These are phyloP conservation scores for Tipula vernalis DNA, from an alignment of 2,888 invertebrate genomes.

Conservation along the genomic window DNA sequence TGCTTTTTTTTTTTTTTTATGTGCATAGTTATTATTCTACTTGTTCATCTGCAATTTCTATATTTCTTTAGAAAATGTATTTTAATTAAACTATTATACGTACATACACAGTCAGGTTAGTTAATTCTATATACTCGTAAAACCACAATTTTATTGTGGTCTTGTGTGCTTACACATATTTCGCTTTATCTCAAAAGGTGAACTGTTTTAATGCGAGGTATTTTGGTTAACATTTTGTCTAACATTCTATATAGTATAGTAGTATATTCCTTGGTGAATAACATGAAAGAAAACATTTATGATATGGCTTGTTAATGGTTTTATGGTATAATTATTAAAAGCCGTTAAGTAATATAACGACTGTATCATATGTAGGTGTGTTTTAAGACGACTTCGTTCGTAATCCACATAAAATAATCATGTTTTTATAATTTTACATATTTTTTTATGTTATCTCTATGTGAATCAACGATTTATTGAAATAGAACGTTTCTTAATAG, in stretches of 20 bases:
- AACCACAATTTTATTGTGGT: neutral
- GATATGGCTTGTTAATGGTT: neutral
- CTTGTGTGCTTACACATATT: neutral
- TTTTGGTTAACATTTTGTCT: neutral
- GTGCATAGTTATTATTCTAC: neutral
- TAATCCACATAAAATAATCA: no score
- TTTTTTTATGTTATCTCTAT: no score
- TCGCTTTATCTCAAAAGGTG: no score
- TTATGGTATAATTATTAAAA: no score
- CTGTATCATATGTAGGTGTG: no score
- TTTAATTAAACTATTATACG: neutral
- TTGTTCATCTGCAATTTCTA: neutral
- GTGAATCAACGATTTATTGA: no score
- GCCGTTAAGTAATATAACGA: no score
- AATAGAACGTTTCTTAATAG: no score
- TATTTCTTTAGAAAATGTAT: neutral
- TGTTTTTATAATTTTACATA: no score
- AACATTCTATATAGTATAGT: neutral
- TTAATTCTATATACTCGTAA: neutral
- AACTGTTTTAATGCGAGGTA: neutral
- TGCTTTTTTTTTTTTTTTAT: neutral
- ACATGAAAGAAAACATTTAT: neutral
- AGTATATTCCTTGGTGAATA: neutral
- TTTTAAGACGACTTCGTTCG: no score
- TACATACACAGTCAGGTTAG: neutral